Evolutionary conservation across 2,888 invertebrate genomes (phyloP), one percentile per base, ranked within the genome.

Genomic region (Iselma pallidipennis): DNA sequence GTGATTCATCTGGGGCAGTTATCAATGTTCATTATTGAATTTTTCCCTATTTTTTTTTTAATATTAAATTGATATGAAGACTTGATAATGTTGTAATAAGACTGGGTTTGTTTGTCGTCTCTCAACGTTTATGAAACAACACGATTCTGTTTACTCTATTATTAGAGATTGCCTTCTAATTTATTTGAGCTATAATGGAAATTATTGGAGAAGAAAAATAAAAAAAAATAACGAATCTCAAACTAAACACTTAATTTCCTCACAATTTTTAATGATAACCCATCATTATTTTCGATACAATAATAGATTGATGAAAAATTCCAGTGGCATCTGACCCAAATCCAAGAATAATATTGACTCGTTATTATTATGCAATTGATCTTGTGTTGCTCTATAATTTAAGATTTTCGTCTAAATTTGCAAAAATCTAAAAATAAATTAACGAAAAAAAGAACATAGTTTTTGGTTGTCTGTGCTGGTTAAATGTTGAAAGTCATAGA

Each of bases 101-200:
- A 42, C 19, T 9, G 10, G 10, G 2, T 9, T 19, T 45, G 45
- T 45, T 45, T 45, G 45, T 12, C 12, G 10, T 45, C 21, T 19
- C 19, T 45, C 21, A 21, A n/a, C 29, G 23, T 52, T 49, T 26
- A 29, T 37, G 29, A 49, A 59, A 54, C 49, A 33, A 53, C 16
- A 9, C 48, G 45, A 14, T 58, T 16, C 16, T 57, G 49, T 53
- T 57, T 33, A 56, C 61, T 25, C 42, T 57, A 37, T 61, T 61
- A 61, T 61, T 61, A 61, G 37, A 54, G 45, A 31, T 33, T 49
- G 19, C 21, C 56, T 6, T 51, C 31, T 57, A 57, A 57, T 58
- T 53, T 53, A n/a, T 26, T 16, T 57, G 26, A 26, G 19, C 19
- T 21, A 3, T 9, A 37, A 37, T 3, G 37, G 16, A 33, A 37